Evolutionary conservation across 2,888 invertebrate species (phyloP).

Genomic region (Drosophila austrosaltans): DNA sequence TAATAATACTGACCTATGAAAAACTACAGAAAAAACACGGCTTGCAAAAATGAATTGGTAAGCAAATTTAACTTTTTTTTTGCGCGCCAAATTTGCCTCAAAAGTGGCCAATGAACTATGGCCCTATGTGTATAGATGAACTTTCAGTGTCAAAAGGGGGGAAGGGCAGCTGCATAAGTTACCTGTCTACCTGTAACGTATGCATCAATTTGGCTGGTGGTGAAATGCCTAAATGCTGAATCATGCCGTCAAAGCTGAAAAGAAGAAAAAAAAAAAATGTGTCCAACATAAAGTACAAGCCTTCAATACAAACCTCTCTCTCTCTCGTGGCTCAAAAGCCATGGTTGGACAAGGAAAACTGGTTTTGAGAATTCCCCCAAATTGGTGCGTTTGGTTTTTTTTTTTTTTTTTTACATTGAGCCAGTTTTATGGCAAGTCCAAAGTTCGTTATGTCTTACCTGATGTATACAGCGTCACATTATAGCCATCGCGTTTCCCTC

Average conservation of each 20-base stretch:
- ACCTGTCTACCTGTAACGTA: slow-evolving; percentile 11
- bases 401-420: slow-evolving; percentile 30
- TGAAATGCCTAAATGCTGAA: slow-evolving; percentile 55
- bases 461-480: slow-evolving; percentile 36
- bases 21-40: slow-evolving; percentile 35
- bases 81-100: slow-evolving; percentile 63
- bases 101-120: slow-evolving; percentile 66
- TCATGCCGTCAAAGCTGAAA: slow-evolving; percentile 42
- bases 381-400: slow-evolving; percentile 22
- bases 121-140: background rate
- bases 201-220: slow-evolving; percentile 12
- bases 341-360: slow-evolving; percentile 51
- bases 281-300: slow-evolving; percentile 29
- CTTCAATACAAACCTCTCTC: slow-evolving; percentile 40
- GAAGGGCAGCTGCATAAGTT: slow-evolving; percentile 31
- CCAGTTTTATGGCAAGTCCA: slow-evolving; percentile 52
- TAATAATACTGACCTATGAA: slow-evolving; percentile 67
- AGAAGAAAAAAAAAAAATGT: slow-evolving; percentile 23
- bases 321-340: background rate
- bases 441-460: slow-evolving; percentile 56
- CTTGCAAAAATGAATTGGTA: slow-evolving; percentile 31
- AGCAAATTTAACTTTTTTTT: slow-evolving; percentile 38
- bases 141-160: background rate
- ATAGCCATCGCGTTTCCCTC: slow-evolving; percentile 41
- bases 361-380: slow-evolving; percentile 64